phyloP scores from a whole-genome alignment of 2,888 invertebrate species.

The Andrena bicolor region DNA sequence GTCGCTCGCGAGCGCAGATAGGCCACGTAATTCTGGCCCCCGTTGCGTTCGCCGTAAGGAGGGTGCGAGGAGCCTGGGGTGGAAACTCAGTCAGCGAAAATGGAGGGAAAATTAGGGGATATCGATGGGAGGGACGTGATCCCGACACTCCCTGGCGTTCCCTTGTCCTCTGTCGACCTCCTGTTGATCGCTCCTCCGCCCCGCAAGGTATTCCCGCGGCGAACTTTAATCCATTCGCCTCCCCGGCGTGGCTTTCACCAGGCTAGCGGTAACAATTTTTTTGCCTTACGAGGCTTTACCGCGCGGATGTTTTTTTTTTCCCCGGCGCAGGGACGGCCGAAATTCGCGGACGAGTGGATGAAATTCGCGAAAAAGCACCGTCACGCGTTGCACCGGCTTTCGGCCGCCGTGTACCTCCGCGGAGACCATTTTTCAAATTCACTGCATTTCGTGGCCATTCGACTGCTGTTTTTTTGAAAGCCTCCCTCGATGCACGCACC shows the following conservation, averaged over 20 bases:
- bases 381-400: neutral
- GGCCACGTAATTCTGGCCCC: slow-evolving; percentile 34
- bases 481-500: neutral
- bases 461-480: slow-evolving; percentile 10
- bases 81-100: slow-evolving; percentile 3
- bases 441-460: neutral
- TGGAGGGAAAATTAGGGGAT: neutral
- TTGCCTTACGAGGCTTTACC: neutral
- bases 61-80: neutral
- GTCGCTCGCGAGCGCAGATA: slow-evolving; percentile 25
- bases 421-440: slow-evolving; percentile 10
- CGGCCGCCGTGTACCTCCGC: neutral
- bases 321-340: slow-evolving; percentile 3
- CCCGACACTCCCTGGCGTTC: neutral
- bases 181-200: neutral
- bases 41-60: slow-evolving; percentile 17
- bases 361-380: slow-evolving; percentile 31
- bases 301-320: slow-evolving; percentile 10
- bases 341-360: slow-evolving; percentile 28
- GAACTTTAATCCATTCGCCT: neutral
- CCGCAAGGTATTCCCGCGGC: neutral
- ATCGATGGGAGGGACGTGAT: neutral
- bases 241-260: neutral
- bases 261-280: neutral
- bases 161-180: neutral